Evolutionary conservation across 2,888 invertebrate species (phyloP).

Genomic region (Stenotaenia linearis): DNA sequence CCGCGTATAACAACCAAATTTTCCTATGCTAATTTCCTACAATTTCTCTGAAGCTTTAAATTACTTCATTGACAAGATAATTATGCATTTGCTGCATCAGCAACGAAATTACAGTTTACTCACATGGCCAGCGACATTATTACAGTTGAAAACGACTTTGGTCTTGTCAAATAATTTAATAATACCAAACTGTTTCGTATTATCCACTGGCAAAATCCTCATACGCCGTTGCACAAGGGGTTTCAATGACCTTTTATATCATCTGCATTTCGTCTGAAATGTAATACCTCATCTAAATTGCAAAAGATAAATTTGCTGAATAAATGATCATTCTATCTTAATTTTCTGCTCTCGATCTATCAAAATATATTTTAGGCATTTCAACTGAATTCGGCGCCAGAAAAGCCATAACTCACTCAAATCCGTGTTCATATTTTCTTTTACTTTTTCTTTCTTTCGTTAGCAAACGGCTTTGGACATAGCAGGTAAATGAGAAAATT

Average conservation of each 20-base stretch:
- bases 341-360: neutral
- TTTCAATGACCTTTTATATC: neutral
- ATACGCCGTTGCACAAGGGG: neutral
- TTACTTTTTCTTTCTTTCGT: neutral
- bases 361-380: neutral
- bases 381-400: neutral
- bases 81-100: constrained; percentile 21
- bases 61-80: constrained; percentile 26
- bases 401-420: neutral
- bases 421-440: neutral
- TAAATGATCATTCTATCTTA: neutral
- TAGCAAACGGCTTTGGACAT: neutral
- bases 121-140: constrained; percentile 6
- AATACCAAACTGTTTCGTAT: neutral
- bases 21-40: neutral
- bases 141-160: constrained; percentile 14
- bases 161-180: neutral
- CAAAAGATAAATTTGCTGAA: neutral
- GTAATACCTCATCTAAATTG: neutral
- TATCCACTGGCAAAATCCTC: neutral
- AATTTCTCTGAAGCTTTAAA: constrained; percentile 17
- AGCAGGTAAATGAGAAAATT: constrained; percentile 16
- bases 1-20: neutral
- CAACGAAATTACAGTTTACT: constrained; percentile 17
- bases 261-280: neutral